phyloP scores from a whole-genome alignment of 2,113 vertebrate genomes.

The Leptodactylus fuscus region DNA sequence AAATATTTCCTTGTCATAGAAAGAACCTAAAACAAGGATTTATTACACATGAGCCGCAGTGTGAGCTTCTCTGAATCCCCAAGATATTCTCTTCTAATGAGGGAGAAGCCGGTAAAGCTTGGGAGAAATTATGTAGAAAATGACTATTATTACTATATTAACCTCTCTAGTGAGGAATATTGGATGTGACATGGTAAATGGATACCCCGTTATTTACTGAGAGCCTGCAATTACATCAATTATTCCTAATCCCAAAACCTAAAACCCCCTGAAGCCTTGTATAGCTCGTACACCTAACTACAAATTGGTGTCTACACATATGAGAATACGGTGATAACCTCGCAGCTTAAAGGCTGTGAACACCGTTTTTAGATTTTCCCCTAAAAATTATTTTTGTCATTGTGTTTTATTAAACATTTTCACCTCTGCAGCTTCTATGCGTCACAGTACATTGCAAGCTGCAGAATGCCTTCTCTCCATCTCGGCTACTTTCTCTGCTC shows the following conservation, averaged over 20 bases:
- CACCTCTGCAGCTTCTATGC: no score
- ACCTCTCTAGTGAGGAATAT: background rate
- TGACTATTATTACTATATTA: slow-evolving; percentile 41
- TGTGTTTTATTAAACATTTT: no score
- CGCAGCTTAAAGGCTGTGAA: no score
- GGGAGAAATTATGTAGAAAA: slow-evolving; percentile 10
- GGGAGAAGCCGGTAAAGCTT: slow-evolving; percentile 1
- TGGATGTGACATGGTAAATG: slow-evolving; percentile 11
- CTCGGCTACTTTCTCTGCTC: no score
- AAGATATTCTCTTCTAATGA: background rate
- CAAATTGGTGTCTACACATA: background rate
- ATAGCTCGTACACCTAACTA: background rate
- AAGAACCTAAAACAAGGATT: no score
- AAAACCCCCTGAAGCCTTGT: background rate
- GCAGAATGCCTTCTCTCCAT: no score
- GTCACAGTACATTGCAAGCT: no score
- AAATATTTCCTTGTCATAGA: no score
- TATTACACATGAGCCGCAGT: background rate
- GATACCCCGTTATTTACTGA: slow-evolving; percentile 24
- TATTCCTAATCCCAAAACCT: slow-evolving; percentile 14
- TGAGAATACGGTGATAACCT: background rate
- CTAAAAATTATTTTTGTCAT: no score
- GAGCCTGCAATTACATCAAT: slow-evolving; percentile 16
- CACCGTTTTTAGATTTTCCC: no score
- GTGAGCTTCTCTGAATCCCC: background rate